Evolutionary conservation across 2,113 vertebrate species (phyloP).

Genomic region (Geococcyx californianus): DNA sequence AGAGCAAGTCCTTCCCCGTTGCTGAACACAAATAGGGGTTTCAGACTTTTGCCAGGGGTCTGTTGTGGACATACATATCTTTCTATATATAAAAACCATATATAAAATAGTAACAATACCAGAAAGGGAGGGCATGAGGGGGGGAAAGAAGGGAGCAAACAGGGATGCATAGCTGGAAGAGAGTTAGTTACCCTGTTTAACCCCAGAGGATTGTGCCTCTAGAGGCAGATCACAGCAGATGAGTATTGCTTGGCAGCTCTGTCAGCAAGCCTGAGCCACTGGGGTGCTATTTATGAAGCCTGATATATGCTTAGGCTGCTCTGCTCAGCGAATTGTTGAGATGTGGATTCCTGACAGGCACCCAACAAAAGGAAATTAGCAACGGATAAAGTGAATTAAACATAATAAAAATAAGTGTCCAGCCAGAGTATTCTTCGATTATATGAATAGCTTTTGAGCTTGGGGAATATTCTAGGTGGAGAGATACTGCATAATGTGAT

Average conservation of each 20-base stretch:
- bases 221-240: neutral
- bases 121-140: neutral
- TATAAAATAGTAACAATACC: accelerated
- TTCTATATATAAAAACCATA: too few relatives aligned
- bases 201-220: neutral
- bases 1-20: neutral
- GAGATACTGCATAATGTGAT: neutral
- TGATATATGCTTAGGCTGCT: neutral
- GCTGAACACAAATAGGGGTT: neutral
- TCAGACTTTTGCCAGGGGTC: neutral
- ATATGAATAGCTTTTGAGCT: neutral
- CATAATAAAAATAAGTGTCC: neutral
- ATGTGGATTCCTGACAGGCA: conserved; percentile 1
- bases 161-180: neutral
- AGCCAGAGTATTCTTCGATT: neutral
- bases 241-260: neutral
- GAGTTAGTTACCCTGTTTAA: neutral
- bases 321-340: conserved; percentile 16
- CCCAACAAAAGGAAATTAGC: conserved; percentile 23
- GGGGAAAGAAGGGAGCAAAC: neutral
- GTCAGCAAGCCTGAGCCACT: neutral
- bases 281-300: conserved; percentile 3
- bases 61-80: neutral
- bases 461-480: neutral
- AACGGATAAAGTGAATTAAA: conserved; percentile 42